Conservation (phyloP, 1,140 invertebrate species). For the Ceratina australensis region DNA sequence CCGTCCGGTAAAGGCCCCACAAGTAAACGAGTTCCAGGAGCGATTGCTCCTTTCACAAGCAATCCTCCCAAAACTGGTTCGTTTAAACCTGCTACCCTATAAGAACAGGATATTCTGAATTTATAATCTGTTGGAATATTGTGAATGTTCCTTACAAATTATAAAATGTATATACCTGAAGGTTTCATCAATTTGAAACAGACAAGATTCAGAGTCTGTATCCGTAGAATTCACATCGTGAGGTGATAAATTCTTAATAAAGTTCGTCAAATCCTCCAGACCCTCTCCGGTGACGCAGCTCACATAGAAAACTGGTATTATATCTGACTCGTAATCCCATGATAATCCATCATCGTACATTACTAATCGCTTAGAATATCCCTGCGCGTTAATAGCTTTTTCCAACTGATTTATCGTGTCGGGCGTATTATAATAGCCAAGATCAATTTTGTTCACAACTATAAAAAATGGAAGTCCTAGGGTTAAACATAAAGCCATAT, state of each 20-base stretch:
- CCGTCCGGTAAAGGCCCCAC: conserved; percentile 93
- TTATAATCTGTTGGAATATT: background rate
- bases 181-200: conserved; percentile 97
- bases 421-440: conserved; percentile 79
- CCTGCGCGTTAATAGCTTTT: conserved; percentile 82
- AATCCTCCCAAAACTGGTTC: conserved; percentile 95
- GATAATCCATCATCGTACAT: conserved; percentile 86
- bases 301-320: conserved; percentile 95
- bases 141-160: background rate
- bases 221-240: conserved; percentile 68
- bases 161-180: conserved; percentile 81
- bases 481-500: conserved; percentile 90
- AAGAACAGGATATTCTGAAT: conserved; percentile 21
- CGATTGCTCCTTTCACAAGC: conserved; percentile 90
- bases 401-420: conserved; percentile 84
- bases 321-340: conserved; percentile 82
- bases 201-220: conserved; percentile 83
- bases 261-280: conserved; percentile 88
- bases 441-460: conserved; percentile 94
- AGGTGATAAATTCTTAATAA: conserved; percentile 78
- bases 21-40: conserved; percentile 89
- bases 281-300: conserved; percentile 96
- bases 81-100: conserved; percentile 83
- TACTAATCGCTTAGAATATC: conserved; percentile 85
- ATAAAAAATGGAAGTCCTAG: conserved; percentile 94